Evolutionary conservation across 2,113 vertebrate genomes (phyloP).

Genomic region (Nesogale talazaci): DNA sequence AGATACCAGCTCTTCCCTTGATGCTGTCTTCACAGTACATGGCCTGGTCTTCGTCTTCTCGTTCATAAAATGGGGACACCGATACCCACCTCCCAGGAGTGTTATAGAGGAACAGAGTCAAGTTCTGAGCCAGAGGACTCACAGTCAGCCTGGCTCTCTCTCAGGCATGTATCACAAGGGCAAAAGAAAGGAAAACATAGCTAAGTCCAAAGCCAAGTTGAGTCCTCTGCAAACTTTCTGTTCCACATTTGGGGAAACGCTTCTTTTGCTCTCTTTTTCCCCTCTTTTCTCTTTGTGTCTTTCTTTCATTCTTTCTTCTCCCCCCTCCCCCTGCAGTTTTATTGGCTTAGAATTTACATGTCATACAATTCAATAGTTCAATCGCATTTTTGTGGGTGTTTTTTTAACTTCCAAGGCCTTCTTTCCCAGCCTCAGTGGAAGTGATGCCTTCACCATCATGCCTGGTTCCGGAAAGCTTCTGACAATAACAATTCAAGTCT

Average conservation of each 20-base stretch:
- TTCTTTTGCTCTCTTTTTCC: neutral
- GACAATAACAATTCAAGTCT: neutral
- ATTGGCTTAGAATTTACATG: too few species aligned
- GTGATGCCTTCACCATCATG: slow-evolving; percentile 25
- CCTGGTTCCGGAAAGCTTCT: slow-evolving; percentile 13
- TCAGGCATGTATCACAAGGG: neutral
- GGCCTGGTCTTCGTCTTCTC: neutral
- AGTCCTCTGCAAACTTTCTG: slow-evolving; percentile 2
- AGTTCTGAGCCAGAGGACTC: slow-evolving; percentile 31
- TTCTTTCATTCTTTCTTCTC: too few species aligned
- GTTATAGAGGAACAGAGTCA: neutral
- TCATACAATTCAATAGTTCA: too few species aligned
- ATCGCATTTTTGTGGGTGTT: too few species aligned
- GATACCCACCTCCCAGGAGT: neutral
- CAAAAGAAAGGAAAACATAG: neutral
- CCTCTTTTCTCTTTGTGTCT: neutral
- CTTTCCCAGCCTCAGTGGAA: neutral
- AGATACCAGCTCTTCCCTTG: neutral
- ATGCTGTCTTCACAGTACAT: neutral
- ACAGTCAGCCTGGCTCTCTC: neutral
- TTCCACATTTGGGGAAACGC: slow-evolving; percentile 28
- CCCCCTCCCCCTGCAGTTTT: too few species aligned
- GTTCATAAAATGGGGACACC: neutral
- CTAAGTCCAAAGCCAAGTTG: neutral
- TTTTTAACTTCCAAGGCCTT: neutral